Evolutionary conservation across 2,113 vertebrate species (phyloP).

Genomic region (Athene noctua): DNA sequence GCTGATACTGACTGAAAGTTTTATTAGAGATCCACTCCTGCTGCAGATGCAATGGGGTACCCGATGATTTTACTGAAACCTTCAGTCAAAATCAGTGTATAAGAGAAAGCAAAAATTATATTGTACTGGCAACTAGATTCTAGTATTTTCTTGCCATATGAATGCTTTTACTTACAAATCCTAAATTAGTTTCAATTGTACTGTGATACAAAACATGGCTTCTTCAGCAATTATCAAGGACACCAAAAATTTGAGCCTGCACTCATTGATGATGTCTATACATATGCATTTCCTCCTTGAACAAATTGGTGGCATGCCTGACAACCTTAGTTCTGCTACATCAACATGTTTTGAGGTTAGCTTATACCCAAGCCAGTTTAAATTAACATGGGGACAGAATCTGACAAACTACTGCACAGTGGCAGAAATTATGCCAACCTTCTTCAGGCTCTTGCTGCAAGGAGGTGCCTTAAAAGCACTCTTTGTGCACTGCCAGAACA

Average conservation of each 20-base stretch:
- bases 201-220: not conserved
- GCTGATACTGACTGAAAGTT: not conserved
- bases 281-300: not conserved
- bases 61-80: not conserved
- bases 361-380: not conserved
- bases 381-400: not conserved
- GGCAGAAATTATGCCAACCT: not conserved
- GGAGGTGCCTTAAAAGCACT: not conserved
- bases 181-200: not conserved
- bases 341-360: not conserved
- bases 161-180: not conserved
- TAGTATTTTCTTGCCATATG: not conserved
- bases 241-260: not conserved
- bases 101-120: not conserved
- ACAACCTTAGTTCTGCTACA: not conserved
- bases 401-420: not conserved
- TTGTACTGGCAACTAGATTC: not conserved
- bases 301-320: not conserved
- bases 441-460: not conserved
- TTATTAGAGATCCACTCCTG: not conserved
- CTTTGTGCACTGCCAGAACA: not conserved
- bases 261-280: not conserved
- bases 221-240: not conserved
- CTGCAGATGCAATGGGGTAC: not conserved
- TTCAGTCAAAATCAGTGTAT: not conserved